These are phyloP conservation scores for Sternarchorhynchus goeldii DNA, from an alignment of 2,797 vertebrate genomes.

Conservation along the genomic window DNA sequence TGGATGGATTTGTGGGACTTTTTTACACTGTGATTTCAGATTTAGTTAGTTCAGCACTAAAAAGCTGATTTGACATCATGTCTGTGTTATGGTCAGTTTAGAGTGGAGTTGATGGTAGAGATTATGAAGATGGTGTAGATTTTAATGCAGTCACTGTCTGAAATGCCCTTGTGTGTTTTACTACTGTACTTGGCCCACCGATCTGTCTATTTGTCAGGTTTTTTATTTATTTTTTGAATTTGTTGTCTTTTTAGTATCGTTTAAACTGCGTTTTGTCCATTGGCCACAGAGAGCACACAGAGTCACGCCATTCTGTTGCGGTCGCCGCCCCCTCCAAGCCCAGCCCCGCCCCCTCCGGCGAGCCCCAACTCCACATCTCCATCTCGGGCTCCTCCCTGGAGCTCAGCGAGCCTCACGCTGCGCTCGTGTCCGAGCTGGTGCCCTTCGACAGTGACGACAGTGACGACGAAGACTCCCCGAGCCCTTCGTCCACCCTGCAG, in stretches of 20 bases:
- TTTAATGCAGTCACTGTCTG: too few relatives aligned
- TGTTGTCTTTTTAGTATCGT: neutral
- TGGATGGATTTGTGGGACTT: too few relatives aligned
- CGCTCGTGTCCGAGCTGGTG: conserved; percentile 81
- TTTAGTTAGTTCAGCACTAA: too few relatives aligned
- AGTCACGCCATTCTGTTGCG: conserved; percentile 48
- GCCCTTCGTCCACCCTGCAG: conserved; percentile 94
- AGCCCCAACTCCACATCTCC: conserved; percentile 91
- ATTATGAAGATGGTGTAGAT: too few relatives aligned
- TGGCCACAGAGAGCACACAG: conserved; percentile 68
- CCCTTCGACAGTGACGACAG: conserved; percentile 97
- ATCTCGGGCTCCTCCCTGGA: conserved; percentile 91
- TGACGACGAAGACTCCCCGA: conserved; percentile 94
- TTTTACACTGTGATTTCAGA: too few relatives aligned
- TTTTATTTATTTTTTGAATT: too few relatives aligned
- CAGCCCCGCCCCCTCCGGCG: conserved; percentile 55
- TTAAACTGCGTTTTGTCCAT: neutral
- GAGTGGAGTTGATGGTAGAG: too few relatives aligned
- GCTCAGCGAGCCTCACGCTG: conserved; percentile 77
- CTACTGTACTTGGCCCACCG: too few relatives aligned
- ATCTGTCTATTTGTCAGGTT: too few relatives aligned
- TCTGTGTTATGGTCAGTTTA: too few relatives aligned
- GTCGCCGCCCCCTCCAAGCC: conserved; percentile 54
- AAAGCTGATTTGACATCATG: too few relatives aligned
- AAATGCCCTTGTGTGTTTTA: too few relatives aligned